These are phyloP conservation scores for Plectrocnemia conspersa DNA, from an alignment of 1,140 invertebrate genomes.

Conservation along the genomic window DNA sequence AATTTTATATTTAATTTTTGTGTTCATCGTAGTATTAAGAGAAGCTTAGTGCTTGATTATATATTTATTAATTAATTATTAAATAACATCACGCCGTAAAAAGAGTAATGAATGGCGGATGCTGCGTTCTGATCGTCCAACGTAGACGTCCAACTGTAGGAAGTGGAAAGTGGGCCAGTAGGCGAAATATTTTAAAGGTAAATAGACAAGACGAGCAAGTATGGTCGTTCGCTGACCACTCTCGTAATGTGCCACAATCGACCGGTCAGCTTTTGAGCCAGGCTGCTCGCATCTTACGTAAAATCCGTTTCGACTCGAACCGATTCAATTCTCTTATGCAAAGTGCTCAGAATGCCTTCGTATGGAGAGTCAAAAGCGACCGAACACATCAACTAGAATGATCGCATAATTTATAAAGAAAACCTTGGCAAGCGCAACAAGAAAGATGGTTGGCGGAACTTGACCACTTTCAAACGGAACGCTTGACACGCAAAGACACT, in stretches of 20 bases:
- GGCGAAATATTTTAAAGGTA: slow-evolving; percentile 26
- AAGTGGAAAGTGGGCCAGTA: slow-evolving; percentile 18
- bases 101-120: background rate
- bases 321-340: background rate
- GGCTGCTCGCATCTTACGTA: background rate
- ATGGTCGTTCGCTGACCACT: slow-evolving; percentile 21
- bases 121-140: background rate
- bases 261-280: slow-evolving; percentile 2
- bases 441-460: too few relatives aligned
- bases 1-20: too few relatives aligned
- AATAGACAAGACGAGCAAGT: slow-evolving; percentile 14
- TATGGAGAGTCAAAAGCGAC: background rate
- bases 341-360: background rate
- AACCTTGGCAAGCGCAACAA: too few relatives aligned
- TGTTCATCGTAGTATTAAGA: too few relatives aligned
- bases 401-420: too few relatives aligned
- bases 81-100: background rate
- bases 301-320: background rate
- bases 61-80: too few relatives aligned
- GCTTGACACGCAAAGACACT: too few relatives aligned
- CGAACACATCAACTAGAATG: too few relatives aligned
- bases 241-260: slow-evolving; percentile 11
- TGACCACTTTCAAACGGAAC: too few relatives aligned
- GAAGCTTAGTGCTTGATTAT: too few relatives aligned
- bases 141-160: background rate